Conservation (phyloP, 2,888 invertebrate genomes). For the Embidobia sp. region DNA sequence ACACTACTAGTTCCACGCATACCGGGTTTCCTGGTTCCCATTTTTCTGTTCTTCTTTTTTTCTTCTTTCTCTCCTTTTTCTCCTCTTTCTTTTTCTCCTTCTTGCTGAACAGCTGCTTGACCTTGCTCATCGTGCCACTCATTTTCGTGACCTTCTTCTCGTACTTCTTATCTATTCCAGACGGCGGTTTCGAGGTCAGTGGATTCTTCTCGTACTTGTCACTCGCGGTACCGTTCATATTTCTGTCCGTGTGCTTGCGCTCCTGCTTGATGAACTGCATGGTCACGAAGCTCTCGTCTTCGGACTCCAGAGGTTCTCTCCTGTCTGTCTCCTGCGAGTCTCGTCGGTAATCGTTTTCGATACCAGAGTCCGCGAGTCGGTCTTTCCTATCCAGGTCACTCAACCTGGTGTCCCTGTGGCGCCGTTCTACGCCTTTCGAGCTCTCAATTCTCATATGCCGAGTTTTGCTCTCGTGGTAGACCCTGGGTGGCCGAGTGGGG, state of each 20-base stretch:
- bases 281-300: slow-evolving; percentile 87
- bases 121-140: slow-evolving; percentile 82
- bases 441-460: slow-evolving; percentile 81
- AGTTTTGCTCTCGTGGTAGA: slow-evolving; percentile 77
- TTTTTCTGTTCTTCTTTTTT: no score
- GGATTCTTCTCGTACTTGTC: slow-evolving; percentile 70
- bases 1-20: no score
- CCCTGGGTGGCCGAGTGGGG: slow-evolving; percentile 71
- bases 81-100: slow-evolving; percentile 86
- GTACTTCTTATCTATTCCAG: slow-evolving; percentile 77
- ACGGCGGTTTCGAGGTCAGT: slow-evolving; percentile 76
- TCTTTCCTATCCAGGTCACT: slow-evolving; percentile 84
- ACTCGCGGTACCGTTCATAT: slow-evolving; percentile 76
- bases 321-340: slow-evolving; percentile 83
- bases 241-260: slow-evolving; percentile 88
- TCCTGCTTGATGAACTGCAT: slow-evolving; percentile 88
- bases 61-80: slow-evolving; percentile 80
- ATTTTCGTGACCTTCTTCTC: slow-evolving; percentile 79
- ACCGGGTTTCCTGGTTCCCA: no score
- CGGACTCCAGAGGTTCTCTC: slow-evolving; percentile 83
- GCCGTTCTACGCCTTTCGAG: slow-evolving; percentile 78
- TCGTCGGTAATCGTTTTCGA: slow-evolving; percentile 90
- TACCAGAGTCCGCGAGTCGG: slow-evolving; percentile 89
- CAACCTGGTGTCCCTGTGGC: slow-evolving; percentile 75
- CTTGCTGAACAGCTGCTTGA: slow-evolving; percentile 90